Percentiles rank a stretch among this genome's conserved stretches.
Conservation (phyloP, 1,140 invertebrate species). For the Brachionus calyciflorus region DNA sequence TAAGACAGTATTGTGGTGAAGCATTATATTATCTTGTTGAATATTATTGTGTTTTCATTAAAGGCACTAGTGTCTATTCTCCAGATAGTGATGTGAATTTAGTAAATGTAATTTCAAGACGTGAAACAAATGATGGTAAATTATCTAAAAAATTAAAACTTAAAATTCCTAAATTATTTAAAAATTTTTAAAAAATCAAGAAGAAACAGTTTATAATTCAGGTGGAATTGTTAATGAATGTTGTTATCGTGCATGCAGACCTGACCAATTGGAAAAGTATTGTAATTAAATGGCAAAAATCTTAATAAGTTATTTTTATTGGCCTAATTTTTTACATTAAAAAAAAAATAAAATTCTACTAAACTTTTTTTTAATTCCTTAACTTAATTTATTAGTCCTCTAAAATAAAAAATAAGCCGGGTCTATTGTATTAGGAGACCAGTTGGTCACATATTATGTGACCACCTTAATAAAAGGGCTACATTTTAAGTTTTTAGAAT, state of each 20-base stretch:
- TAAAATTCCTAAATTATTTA: not conserved
- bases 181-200: not conserved
- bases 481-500: no score
- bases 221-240: constrained; percentile 21
- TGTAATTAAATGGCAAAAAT: not conserved
- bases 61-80: constrained; percentile 9
- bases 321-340: no score
- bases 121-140: not conserved
- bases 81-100: constrained; percentile 1
- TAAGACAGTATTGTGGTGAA: constrained; percentile 28
- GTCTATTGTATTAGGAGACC: no score
- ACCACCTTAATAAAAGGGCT: no score
- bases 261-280: not conserved
- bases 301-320: not conserved
- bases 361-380: no score
- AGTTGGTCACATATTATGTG: no score
- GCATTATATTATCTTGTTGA: constrained; percentile 19
- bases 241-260: constrained; percentile 5
- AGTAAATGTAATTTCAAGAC: constrained; percentile 19
- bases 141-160: not conserved
- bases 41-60: constrained; percentile 14
- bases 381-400: no score
- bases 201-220: not conserved
- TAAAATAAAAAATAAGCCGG: no score
- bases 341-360: no score